Percentiles rank a stretch among this genome's conserved stretches.
Evolutionary conservation across 2,888 invertebrate genomes (phyloP).

Genomic region (Andrena hattorfiana): DNA sequence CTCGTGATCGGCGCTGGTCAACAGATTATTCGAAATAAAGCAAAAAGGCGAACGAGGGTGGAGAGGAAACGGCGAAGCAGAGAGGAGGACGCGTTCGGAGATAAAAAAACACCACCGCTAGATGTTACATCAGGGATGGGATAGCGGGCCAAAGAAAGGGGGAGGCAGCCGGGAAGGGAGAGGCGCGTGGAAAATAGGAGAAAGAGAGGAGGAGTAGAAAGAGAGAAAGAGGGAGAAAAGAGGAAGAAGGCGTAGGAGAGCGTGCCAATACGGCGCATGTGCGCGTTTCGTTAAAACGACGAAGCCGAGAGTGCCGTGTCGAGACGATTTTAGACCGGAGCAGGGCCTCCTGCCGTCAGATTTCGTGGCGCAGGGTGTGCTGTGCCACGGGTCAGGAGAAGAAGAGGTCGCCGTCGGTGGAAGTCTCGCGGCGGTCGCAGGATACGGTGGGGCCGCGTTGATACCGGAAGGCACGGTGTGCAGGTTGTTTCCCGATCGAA

Average conservation of each 20-base stretch:
- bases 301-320: constrained; percentile 70
- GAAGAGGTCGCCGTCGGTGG: constrained; percentile 61
- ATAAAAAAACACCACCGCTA: constrained; percentile 37
- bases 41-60: background rate
- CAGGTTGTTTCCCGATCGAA: constrained; percentile 41
- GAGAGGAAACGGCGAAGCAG: background rate
- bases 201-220: constrained; percentile 40
- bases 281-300: constrained; percentile 76
- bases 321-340: constrained; percentile 83
- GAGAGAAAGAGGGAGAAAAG: constrained; percentile 31
- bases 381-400: constrained; percentile 68
- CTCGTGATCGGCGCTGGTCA: no score
- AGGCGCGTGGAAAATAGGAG: constrained; percentile 28
- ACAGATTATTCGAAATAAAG: no score
- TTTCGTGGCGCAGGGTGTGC: constrained; percentile 78
- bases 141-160: constrained; percentile 39
- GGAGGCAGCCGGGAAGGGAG: constrained; percentile 22
- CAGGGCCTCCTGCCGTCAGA: constrained; percentile 79
- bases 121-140: constrained; percentile 63
- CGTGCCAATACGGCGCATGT: constrained; percentile 73
- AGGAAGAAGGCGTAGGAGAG: constrained; percentile 44
- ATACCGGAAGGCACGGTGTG: constrained; percentile 46
- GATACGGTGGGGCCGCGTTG: constrained; percentile 34
- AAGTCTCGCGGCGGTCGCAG: constrained; percentile 37
- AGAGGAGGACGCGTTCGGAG: constrained; percentile 20